Conservation (phyloP, 2,888 invertebrate genomes). For the Chalcosyrphus nemorum region DNA sequence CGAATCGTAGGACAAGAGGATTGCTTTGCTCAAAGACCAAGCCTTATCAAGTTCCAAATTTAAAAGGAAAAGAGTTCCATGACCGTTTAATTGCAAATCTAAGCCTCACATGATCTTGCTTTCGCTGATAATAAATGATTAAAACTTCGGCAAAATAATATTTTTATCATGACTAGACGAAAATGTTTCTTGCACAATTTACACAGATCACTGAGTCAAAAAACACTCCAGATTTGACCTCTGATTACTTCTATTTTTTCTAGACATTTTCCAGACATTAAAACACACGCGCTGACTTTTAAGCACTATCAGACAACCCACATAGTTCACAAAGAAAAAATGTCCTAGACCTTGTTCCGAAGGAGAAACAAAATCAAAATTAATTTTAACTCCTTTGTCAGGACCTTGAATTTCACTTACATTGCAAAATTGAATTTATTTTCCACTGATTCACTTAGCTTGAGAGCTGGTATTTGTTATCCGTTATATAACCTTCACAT, state of each 20-base stretch:
- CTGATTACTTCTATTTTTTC: background rate
- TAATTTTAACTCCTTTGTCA: no score
- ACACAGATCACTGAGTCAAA: background rate
- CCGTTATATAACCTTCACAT: slow-evolving; percentile 64
- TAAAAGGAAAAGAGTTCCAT: background rate
- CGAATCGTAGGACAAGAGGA: no score
- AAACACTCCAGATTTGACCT: background rate
- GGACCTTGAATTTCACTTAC: slow-evolving; percentile 37
- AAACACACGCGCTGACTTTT: background rate
- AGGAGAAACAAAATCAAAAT: background rate
- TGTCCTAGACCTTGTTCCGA: background rate
- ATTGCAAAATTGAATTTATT: slow-evolving; percentile 8
- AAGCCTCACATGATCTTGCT: background rate
- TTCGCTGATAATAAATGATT: background rate
- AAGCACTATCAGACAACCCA: background rate
- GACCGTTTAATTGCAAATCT: background rate
- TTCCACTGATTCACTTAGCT: slow-evolving; percentile 3
- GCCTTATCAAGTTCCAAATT: background rate
- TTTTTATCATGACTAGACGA: background rate
- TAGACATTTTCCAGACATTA: background rate
- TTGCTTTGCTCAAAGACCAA: background rate
- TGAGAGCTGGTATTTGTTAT: background rate
- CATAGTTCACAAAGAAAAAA: background rate
- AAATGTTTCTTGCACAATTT: background rate
- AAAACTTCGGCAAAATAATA: background rate